Percentiles rank a stretch among this genome's conserved stretches.
Evolutionary conservation across 2,888 invertebrate species (phyloP).

Genomic region (Lissonota sp.): DNA sequence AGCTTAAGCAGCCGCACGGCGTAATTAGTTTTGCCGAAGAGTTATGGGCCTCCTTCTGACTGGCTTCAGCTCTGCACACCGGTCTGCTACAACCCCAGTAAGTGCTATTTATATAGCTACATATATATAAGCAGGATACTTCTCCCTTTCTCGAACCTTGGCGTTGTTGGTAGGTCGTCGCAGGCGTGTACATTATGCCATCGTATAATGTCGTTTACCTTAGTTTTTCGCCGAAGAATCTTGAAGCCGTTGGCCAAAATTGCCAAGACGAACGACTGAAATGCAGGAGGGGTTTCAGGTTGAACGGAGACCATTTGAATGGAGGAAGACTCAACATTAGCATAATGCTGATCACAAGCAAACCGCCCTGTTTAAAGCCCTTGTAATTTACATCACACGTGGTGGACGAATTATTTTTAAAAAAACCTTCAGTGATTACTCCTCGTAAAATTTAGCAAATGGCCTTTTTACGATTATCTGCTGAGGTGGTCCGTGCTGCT

Average conservation of each 20-base stretch:
- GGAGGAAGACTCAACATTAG: background rate
- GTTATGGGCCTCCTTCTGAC: slow-evolving; percentile 69
- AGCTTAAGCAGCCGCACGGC: slow-evolving; percentile 74
- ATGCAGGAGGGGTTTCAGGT: too few relatives aligned
- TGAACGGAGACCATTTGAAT: background rate
- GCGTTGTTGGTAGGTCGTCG: slow-evolving; percentile 36
- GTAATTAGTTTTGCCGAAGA: slow-evolving; percentile 78
- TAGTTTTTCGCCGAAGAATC: slow-evolving; percentile 20
- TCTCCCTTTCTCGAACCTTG: too few relatives aligned
- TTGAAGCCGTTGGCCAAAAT: background rate
- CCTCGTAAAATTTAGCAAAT: too few relatives aligned
- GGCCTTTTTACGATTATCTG: too few relatives aligned
- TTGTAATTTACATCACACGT: too few relatives aligned
- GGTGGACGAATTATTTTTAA: too few relatives aligned
- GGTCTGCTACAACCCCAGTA: slow-evolving; percentile 37
- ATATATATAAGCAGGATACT: background rate
- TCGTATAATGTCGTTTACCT: slow-evolving; percentile 24
- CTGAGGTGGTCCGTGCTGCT: too few relatives aligned
- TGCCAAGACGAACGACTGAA: too few relatives aligned
- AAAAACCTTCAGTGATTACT: too few relatives aligned
- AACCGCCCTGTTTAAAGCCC: too few relatives aligned
- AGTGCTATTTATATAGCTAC: background rate
- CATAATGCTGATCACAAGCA: too few relatives aligned
- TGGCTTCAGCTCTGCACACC: slow-evolving; percentile 45
- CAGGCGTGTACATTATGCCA: slow-evolving; percentile 37